Base-by-base conservation (phyloP, 53 echinoderm and acorn worm genomes). In the Astropecten irregularis region DNA sequence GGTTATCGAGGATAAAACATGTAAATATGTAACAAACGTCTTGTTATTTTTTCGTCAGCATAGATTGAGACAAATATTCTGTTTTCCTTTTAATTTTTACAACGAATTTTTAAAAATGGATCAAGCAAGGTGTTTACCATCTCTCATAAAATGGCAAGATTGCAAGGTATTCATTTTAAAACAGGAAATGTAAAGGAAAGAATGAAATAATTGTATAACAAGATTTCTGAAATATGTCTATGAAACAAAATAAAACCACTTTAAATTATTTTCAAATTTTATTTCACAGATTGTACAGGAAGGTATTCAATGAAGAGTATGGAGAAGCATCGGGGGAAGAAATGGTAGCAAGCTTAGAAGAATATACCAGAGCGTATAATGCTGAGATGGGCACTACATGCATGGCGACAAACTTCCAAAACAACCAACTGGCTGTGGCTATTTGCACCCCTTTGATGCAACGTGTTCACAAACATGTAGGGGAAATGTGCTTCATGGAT, bases 261-360 rank as follows among this genome's bases (percentile, higher is more conserved):
- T 64, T 33, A 1, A 29, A 64, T 16, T 1, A n/a, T 19, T 30
- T 31, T 19, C 32, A 15, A 10, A 32, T 30, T 32, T 30, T 32
- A 32, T 64, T 64, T 30, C 73, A 58, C 48, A 83, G 89, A 83
- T 83, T 71, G 83, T 89, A 89, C 67, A 84, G 52, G n/a, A 83
- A 89, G 67, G 39, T 83, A 4, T 83, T 89, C 51, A 31, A 83
- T 23, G 47, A 64, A 13, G 66, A 68, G 40, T 83, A 58, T 44
- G 83, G 74, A 9, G 55, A 76, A 25, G 10, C 89, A 9, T 63
- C 81, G 3, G 87, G 69, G 33, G 87, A 65, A 34, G 62, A 49
- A 36, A 89, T 89, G 89, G 34, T 84, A 20, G 49, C 48, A 22
- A 84, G 68, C 58, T 40, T 89, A 2, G 50, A 72, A 49, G 60